Percentiles rank a stretch among this genome's conserved stretches.
phyloP scores from a whole-genome alignment of 2,113 vertebrate species.

The Oriolus oriolus region DNA sequence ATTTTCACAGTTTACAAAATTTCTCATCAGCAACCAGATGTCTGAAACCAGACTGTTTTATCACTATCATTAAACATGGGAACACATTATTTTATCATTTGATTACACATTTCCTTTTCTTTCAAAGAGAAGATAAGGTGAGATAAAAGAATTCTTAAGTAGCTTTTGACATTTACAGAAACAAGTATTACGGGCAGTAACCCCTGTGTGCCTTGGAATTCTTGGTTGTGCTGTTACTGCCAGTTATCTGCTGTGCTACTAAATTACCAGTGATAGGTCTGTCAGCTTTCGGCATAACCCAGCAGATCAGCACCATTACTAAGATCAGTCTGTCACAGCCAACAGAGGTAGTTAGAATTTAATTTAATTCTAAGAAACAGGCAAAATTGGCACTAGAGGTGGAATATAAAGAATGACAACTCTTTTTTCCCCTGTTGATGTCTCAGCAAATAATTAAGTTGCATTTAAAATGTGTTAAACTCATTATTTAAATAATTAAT shows the following conservation, averaged over 20 bases:
- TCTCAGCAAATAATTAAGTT: neutral
- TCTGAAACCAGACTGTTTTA: neutral
- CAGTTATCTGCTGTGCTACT: neutral
- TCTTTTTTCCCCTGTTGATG: neutral
- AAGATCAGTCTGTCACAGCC: neutral
- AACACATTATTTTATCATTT: conserved; percentile 31
- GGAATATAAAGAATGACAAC: neutral
- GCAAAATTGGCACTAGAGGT: neutral
- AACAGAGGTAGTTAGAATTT: neutral
- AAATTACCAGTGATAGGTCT: neutral
- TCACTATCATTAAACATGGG: neutral
- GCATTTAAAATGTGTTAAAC: neutral
- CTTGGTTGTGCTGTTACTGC: neutral
- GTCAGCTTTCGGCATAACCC: neutral
- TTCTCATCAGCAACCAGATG: neutral
- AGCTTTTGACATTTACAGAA: neutral
- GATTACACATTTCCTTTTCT: conserved; percentile 35
- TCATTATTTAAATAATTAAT: neutral
- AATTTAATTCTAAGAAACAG: neutral
- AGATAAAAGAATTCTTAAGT: conserved; percentile 21
- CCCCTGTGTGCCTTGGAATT: neutral
- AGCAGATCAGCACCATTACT: neutral
- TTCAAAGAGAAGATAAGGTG: neutral
- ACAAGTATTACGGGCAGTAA: neutral
- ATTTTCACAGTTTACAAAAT: neutral